Conservation (phyloP, 2,113 vertebrate genomes). For the Mola mola region DNA sequence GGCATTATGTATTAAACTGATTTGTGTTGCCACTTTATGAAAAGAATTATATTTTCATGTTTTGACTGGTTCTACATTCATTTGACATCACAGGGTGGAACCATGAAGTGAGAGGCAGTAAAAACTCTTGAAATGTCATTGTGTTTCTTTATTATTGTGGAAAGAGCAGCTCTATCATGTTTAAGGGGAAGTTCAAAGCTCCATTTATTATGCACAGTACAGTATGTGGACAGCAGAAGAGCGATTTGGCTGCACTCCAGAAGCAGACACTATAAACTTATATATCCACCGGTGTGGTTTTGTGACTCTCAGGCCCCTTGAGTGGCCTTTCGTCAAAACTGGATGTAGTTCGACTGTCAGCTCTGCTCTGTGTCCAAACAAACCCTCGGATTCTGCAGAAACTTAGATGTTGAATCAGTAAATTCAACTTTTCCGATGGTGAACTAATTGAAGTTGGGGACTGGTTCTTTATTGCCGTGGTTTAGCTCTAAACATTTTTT, state of each 20-base stretch:
- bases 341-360: neutral
- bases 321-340: constrained; percentile 16
- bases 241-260: constrained; percentile 46
- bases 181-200: constrained; percentile 43
- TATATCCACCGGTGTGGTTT: constrained; percentile 9
- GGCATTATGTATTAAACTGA: no score
- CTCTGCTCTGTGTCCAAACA: constrained; percentile 33
- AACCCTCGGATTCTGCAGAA: constrained; percentile 9
- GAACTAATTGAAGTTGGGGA: no score
- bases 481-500: no score
- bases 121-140: constrained; percentile 14
- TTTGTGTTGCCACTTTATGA: no score
- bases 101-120: constrained; percentile 2
- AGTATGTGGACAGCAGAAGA: constrained; percentile 46
- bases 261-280: constrained; percentile 19
- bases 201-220: constrained; percentile 31
- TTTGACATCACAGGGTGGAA: neutral
- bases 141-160: constrained; percentile 35
- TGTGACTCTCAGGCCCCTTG: constrained; percentile 4
- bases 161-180: constrained; percentile 34
- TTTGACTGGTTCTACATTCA: neutral
- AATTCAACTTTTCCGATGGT: no score
- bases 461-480: no score
- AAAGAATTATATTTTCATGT: no score
- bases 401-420: constrained; percentile 3